Base-by-base conservation (phyloP, 1,140 invertebrate species). In the Penaeus indicus region DNA sequence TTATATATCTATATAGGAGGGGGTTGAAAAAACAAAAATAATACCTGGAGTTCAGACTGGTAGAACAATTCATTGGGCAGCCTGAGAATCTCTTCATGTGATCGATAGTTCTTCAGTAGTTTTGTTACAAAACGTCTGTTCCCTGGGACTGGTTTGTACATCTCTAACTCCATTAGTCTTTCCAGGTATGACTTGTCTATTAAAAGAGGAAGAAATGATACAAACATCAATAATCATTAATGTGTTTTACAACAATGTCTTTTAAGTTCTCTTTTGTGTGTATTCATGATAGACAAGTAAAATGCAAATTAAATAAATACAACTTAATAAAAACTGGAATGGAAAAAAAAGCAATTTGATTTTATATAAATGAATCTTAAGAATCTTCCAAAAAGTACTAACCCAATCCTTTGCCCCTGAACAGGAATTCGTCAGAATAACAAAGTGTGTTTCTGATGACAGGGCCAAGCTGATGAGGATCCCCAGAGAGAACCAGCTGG, bases 401-500 rank as follows among this genome's bases (percentile, higher is more conserved):
- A 88, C 87, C 87, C 25, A 88, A 64, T 10, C 87, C 87, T 84
- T 67, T 64, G 10, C 42, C 32, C 8, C 22, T 42, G 69, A 88
- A 88, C 25, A 88, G 61, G 4, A 67, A 84, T 16, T 32, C 25
- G 18, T 27, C 27, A 16, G 87, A 88, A 38, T 67, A 79, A n/a
- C 80, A 84, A 25, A 84, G 87, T 8, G 84, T n/a, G 62, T 96
- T 97, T 85, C 95, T 92, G 13, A 98, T 93, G 18, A 98, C 95
- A 13, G 98, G 97, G 0, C 97, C 97, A 60, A 99, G 94, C 93
- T 99, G 98, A 92, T 96, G 94, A 22, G 97, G 98, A 94, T 99
- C 98, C 13, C 98, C 98, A 89, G 97, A 96, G 7, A 99, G 93
- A 88, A 98, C 93, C 13, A 97, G 94, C 93, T 96, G 96, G 3